Base-by-base conservation (phyloP, 2,113 vertebrate genomes). In the Sapajus apella region DNA sequence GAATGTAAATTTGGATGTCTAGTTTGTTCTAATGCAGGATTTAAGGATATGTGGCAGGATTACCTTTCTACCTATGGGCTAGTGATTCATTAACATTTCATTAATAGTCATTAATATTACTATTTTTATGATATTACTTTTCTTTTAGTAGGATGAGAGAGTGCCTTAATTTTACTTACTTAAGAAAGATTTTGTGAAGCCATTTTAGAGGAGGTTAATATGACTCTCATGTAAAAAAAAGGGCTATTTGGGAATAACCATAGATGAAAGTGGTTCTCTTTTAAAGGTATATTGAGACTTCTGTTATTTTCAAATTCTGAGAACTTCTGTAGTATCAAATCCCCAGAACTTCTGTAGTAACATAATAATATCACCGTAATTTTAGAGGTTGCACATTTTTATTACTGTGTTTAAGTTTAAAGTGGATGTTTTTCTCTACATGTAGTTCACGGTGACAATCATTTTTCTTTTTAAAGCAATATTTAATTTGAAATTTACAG, bases 1-100 rank as follows among this genome's bases (percentile, higher is more conserved):
- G 97, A 93, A 97, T 94, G 93, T 68, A 97, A 94, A 98, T 98
- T 94, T 85, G 96, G 25, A 76, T 73, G 30, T 81, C 66, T 76
- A 70, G 87, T 47, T 30, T 0, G 0, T 83, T 90, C 40, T 85
- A 45, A 95, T 80, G 82, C 91, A 89, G 50, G 20, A 85, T 40
- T 83, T 21, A 23, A 68, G 37, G 40, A 32, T 80, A 27, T 58
- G 2, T 84, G 30, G 37, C 80, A 90, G 55, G 18, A 87, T 87
- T 84, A 47, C 12, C 6, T 75, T 87, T 86, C 40, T 1, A 66
- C 20, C 35, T 73, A 52, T 56, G 13, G 56, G 30, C 10, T 68
- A 75, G 37, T 27, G 30, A 72, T 85, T 95, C 72, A 56, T 82
- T 90, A 95, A 77, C 6, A 73, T 81, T 93, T 89, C 25, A 40